These are phyloP conservation scores for Beris chalybata DNA, from an alignment of 2,888 invertebrate species.

Conservation along the genomic window DNA sequence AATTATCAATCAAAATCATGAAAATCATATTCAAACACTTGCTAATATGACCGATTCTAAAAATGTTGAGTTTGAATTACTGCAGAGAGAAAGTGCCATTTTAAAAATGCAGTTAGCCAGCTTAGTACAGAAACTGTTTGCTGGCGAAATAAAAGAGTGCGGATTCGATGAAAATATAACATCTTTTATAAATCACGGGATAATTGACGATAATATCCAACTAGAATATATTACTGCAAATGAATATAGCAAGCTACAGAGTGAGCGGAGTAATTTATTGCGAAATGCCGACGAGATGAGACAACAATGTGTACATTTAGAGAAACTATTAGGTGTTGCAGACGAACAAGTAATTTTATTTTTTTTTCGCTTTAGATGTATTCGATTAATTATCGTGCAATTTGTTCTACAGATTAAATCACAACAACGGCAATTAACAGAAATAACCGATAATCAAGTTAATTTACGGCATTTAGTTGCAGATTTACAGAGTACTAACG, in stretches of 20 bases:
- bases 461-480: conserved; percentile 53
- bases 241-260: conserved; percentile 48
- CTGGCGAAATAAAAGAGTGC: conserved; percentile 39
- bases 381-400: neutral
- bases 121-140: conserved; percentile 45
- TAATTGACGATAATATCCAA: conserved; percentile 50
- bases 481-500: conserved; percentile 52
- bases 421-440: conserved; percentile 52
- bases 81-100: conserved; percentile 46
- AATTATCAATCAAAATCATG: conserved; percentile 41
- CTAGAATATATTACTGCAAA: conserved; percentile 49
- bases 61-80: conserved; percentile 35
- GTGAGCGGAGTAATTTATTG: conserved; percentile 41
- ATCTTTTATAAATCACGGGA: conserved; percentile 46
- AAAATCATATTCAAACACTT: neutral
- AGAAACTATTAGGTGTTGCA: conserved; percentile 49
- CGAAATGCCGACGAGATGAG: conserved; percentile 44
- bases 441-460: conserved; percentile 55
- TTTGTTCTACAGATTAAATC: conserved; percentile 45
- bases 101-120: conserved; percentile 48
- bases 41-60: neutral
- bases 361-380: neutral
- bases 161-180: conserved; percentile 21
- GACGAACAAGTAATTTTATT: conserved; percentile 46
- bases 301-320: conserved; percentile 48